Evolutionary conservation across 2,113 vertebrate genomes (phyloP).

Genomic region (Murina feae): DNA sequence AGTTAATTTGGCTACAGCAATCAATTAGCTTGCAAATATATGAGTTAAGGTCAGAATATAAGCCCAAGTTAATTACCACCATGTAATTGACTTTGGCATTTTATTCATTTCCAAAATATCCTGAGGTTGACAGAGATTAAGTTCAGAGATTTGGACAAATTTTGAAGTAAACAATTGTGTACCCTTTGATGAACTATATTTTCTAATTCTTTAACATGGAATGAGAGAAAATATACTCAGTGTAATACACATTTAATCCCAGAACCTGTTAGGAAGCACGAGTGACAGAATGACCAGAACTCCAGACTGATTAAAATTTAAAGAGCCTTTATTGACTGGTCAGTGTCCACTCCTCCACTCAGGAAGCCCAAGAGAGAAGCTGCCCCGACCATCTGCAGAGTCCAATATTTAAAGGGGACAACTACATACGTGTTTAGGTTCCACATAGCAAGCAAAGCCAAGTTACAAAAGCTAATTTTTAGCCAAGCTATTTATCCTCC

Average conservation of each 20-base stretch:
- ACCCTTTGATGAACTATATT: neutral
- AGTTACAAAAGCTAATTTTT: no score
- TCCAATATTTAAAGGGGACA: no score
- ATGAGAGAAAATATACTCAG: neutral
- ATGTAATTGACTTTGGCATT: slow-evolving; percentile 28
- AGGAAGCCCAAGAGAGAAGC: no score
- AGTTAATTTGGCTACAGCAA: slow-evolving; percentile 45
- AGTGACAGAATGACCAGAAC: no score
- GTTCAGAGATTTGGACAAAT: neutral
- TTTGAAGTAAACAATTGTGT: neutral
- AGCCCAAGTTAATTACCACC: slow-evolving; percentile 41
- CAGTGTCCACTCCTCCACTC: no score
- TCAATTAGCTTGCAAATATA: slow-evolving; percentile 51
- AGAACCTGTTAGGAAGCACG: no score
- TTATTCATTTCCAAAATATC: slow-evolving; percentile 41
- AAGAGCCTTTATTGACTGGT: no score
- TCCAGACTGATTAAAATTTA: no score
- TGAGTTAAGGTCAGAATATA: slow-evolving; percentile 21
- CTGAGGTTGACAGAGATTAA: neutral
- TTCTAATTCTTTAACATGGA: slow-evolving; percentile 18
- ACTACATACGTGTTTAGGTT: no score
- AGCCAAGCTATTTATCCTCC: no score
- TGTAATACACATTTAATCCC: neutral
- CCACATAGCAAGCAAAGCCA: no score
- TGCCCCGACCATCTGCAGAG: no score